Evolutionary conservation across 2,888 invertebrate genomes (phyloP), one percentile per base, ranked within the genome.

Genomic region (Eretmocerus hayati): DNA sequence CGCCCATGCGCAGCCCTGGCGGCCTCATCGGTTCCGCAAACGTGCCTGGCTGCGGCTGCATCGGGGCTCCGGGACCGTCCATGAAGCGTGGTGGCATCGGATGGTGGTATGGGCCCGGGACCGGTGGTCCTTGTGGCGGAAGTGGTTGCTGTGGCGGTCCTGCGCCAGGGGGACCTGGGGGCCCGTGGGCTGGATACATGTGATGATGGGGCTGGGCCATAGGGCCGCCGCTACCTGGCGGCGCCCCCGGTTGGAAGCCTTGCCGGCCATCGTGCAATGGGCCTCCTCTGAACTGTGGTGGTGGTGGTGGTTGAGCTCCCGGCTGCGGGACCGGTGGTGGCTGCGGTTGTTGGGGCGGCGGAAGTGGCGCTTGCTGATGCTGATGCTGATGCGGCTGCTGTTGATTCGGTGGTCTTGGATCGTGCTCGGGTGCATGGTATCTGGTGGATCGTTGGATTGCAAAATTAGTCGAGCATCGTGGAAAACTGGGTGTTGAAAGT

Each of bases 271-370:
- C n/a, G n/a, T n/a, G n/a, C n/a, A n/a, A n/a, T 26, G 26, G 26
- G 11, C 6, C 26, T 26, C 26, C 26, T 26, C 26, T 11, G n/a
- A n/a, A n/a, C n/a, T n/a, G n/a, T 60, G 21, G 59, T 52, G 60
- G 63, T 54, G 62, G 62, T 11, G 62, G 57, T 2, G 65, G 61
- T 42, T 64, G 58, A 20, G 60, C 60, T 43, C 67, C 67, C 43
- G 66, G 52, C 36, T 66, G 16, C 18, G 48, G 45, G n/a, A n/a
- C n/a, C n/a, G 65, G 61, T 42, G 64, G 58, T 19, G 60, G 60
- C 42, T 67, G 67, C 43, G 66, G 52, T 35, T 66, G 16, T 19
- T 44, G 45, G n/a, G n/a, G n/a, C n/a, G n/a, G n/a, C 59, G 21
- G 59, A 52, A 59, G 63, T 54, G 62, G 62, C 9, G 62, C 57